These are phyloP conservation scores for Tetraneura akinire DNA, from an alignment of 1,140 invertebrate species.

Conservation along the genomic window DNA sequence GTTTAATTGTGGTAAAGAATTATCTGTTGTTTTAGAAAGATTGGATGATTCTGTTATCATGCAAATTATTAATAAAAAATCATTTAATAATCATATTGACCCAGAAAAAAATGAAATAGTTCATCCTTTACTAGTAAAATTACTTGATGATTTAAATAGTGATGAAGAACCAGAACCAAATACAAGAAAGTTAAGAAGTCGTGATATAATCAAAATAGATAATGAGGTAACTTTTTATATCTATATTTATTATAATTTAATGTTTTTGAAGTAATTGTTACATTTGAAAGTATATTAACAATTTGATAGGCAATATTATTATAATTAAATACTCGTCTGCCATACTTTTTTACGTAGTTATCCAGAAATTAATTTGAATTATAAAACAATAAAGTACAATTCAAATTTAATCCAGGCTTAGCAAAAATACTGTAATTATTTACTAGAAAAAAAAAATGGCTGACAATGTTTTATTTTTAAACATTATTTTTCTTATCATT, in stretches of 20 bases:
- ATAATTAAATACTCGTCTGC: too few species aligned
- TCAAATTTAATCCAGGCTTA: too few species aligned
- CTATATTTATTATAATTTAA: background rate
- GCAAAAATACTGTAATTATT: too few species aligned
- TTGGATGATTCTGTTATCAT: background rate
- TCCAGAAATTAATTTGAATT: too few species aligned
- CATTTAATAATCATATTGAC: background rate
- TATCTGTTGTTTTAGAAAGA: background rate
- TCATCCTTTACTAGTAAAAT: conserved; percentile 22
- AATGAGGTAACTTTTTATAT: background rate
- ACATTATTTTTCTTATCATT: too few species aligned
- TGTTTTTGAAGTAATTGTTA: background rate
- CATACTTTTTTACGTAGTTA: too few species aligned
- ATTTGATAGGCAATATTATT: too few species aligned
- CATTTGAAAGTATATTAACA: too few species aligned
- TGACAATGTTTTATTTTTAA: too few species aligned
- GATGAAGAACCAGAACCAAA: background rate
- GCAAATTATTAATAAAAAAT: background rate
- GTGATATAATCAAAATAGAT: background rate
- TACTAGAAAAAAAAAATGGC: too few species aligned
- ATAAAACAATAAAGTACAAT: too few species aligned
- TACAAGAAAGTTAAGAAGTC: background rate
- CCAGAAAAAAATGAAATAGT: background rate
- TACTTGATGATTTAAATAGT: conserved; percentile 5
- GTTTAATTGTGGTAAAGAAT: background rate